These are phyloP conservation scores for Brienomyrus longianalis DNA, from an alignment of 2,113 vertebrate species.

Conservation along the genomic window DNA sequence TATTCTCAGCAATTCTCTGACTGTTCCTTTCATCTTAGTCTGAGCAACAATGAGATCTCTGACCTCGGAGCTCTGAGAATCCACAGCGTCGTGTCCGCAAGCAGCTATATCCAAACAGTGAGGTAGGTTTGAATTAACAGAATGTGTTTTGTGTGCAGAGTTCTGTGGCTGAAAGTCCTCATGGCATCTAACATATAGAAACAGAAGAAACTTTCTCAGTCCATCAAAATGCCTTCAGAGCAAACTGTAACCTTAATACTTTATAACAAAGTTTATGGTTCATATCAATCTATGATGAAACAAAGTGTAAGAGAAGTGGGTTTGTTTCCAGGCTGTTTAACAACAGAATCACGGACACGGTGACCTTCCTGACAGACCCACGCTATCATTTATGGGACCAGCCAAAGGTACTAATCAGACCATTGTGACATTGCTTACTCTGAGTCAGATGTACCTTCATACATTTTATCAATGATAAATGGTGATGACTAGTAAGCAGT, in stretches of 20 bases:
- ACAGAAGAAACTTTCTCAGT: background rate
- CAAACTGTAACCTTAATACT: background rate
- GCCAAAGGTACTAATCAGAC: too few relatives aligned
- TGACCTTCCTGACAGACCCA: background rate
- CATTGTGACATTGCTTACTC: too few relatives aligned
- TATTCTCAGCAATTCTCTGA: too few relatives aligned
- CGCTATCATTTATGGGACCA: background rate
- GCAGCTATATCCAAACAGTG: slow-evolving; percentile 24
- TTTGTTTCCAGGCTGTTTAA: background rate
- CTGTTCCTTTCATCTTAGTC: slow-evolving; percentile 21
- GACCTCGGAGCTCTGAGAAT: slow-evolving; percentile 22
- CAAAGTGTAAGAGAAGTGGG: background rate
- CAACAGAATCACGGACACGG: background rate
- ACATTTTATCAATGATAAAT: too few relatives aligned
- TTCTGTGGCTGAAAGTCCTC: background rate
- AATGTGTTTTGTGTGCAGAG: background rate
- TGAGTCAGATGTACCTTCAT: too few relatives aligned
- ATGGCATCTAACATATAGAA: background rate
- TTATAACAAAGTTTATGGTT: background rate
- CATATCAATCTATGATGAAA: background rate
- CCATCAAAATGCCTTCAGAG: background rate
- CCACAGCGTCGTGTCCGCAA: background rate
- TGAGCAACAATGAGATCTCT: slow-evolving; percentile 36
- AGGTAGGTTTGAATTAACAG: slow-evolving; percentile 20
- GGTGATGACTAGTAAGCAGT: too few relatives aligned